Percentiles rank a stretch among this genome's conserved stretches.
Conservation (phyloP, 2,113 vertebrate species). For the Mesembrinibis cayennensis region DNA sequence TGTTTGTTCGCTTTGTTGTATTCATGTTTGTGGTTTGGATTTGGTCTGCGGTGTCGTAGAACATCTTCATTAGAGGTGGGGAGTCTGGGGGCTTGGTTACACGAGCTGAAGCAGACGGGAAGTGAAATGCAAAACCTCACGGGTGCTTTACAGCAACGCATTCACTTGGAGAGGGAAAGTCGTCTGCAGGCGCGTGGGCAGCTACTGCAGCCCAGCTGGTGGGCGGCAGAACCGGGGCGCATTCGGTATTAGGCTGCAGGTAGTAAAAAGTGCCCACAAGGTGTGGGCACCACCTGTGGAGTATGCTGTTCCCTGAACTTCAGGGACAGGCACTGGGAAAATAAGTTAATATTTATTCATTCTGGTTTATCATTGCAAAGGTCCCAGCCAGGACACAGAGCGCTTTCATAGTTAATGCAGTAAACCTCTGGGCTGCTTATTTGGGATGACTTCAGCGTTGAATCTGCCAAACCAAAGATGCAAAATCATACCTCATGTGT, state of each 20-base stretch:
- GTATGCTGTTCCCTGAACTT: background rate
- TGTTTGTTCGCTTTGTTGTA: background rate
- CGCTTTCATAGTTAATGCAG: background rate
- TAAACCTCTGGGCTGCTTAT: background rate
- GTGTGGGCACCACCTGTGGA: background rate
- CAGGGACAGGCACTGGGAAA: background rate
- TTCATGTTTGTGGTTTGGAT: conserved; percentile 4
- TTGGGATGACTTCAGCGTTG: background rate
- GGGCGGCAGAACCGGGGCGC: background rate
- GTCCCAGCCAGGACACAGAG: background rate
- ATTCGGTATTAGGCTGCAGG: background rate
- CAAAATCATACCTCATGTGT: background rate
- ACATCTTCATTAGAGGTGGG: background rate
- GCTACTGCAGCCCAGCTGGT: background rate
- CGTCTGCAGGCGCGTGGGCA: background rate
- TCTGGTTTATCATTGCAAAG: background rate
- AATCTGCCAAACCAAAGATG: conserved; percentile 38
- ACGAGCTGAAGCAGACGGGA: background rate
- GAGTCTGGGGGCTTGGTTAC: conserved; percentile 21
- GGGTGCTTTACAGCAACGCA: background rate
- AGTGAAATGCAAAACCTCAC: conserved; percentile 2
- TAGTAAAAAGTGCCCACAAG: background rate
- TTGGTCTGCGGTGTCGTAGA: background rate
- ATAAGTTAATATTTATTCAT: background rate
- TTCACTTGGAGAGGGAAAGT: background rate